Evolutionary conservation across 1,140 invertebrate species (phyloP), one percentile per base, ranked within the genome.

Genomic region (Pentalonia nigronervosa): DNA sequence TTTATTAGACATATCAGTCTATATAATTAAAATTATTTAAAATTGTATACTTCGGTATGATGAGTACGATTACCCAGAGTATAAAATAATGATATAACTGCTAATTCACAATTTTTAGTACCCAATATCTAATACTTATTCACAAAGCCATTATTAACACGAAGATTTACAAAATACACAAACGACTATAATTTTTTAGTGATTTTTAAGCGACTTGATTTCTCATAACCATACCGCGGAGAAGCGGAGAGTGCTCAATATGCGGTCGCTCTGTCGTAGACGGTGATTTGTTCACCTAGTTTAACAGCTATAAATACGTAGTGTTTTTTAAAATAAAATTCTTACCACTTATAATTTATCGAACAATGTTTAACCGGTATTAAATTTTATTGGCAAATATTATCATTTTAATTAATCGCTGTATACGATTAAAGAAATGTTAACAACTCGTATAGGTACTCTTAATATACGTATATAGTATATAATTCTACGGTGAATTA

Each of bases 291-390:
- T 76, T n/a, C 60, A n/a, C 4, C 14, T n/a, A 76, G n/a, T 76
- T 17, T 17, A 17, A 76, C n/a, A n/a, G 14, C 60, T 53, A 60
- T 60, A 60, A 2, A 1, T 67, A n/a, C 11, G 11, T 11, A 67
- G 30, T 67, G 60, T 17, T n/a, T 17, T 34, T 67, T 67, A 17
- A 76, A 76, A 76, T 76, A 17, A n/a, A 76, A 76, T 76, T 14
- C 1, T 76, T 76, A 76, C 11, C n/a, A n/a, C 30, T 67, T 67
- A 67, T 67, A 67, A 67, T 76, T 76, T 76, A 76, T 76, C 60
- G n/a, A 76, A 76, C 60, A 76, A 76, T 76, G 30, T 76, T 76
- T n/a, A 76, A 76, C 60, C 60, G 60, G 60, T 76, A 76, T 76
- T 76, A 17, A 76, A n/a, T 76, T 76, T 76, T 76, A 76, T 76